Conservation (phyloP, 2,888 invertebrate genomes). For the Eupithecia dodoneata region DNA sequence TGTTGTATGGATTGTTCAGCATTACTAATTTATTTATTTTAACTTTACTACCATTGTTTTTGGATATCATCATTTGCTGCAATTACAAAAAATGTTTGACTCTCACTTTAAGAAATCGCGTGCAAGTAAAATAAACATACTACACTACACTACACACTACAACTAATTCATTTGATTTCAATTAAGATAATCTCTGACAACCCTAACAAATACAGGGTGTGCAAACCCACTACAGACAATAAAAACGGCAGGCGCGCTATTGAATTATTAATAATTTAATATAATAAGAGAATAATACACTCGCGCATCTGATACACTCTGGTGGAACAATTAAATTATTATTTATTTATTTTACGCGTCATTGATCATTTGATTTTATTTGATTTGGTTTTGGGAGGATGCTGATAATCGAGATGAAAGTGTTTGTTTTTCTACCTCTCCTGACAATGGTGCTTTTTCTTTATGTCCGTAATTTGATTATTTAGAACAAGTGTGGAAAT, state of each 20-base stretch:
- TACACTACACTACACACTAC: neutral
- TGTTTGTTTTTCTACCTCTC: neutral
- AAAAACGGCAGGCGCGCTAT: conserved; percentile 69
- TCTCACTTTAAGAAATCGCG: too few species aligned
- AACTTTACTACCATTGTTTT: too few species aligned
- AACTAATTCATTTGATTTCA: neutral
- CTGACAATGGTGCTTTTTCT: neutral
- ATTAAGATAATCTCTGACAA: conserved; percentile 40
- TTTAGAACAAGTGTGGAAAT: too few species aligned
- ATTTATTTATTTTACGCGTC: conserved; percentile 64
- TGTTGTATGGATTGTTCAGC: too few species aligned
- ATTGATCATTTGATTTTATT: conserved; percentile 47
- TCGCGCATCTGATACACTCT: conserved; percentile 67
- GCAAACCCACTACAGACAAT: conserved; percentile 59
- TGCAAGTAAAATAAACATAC: too few species aligned
- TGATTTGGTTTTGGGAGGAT: neutral
- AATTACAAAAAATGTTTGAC: too few species aligned
- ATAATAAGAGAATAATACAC: conserved; percentile 66
- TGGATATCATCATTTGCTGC: too few species aligned
- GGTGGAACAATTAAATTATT: conserved; percentile 55
- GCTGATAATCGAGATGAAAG: neutral
- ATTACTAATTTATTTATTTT: too few species aligned
- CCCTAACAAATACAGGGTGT: conserved; percentile 53
- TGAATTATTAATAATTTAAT: conserved; percentile 68
- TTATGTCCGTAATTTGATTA: too few species aligned